These are phyloP conservation scores for Monodelphis domestica DNA, from an alignment of 2,797 vertebrate species.

Conservation along the genomic window DNA sequence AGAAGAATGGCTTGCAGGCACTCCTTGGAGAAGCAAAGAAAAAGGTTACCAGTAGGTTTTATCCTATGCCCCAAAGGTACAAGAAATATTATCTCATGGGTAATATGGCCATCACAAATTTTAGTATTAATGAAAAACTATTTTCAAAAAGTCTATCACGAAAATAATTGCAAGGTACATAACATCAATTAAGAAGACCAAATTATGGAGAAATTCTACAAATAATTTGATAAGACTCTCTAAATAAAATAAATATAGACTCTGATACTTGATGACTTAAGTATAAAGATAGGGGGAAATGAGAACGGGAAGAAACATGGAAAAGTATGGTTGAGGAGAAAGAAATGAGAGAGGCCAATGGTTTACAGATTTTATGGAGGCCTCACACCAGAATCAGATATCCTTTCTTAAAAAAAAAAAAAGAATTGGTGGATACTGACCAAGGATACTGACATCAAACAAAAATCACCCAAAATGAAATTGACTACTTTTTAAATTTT, in stretches of 20 bases:
- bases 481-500: no score
- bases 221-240: not conserved
- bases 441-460: not conserved
- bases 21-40: not conserved
- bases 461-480: not conserved
- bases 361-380: not conserved
- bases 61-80: not conserved
- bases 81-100: not conserved
- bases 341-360: not conserved
- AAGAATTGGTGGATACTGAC: not conserved
- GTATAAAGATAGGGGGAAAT: not conserved
- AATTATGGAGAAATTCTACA: not conserved
- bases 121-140: no score
- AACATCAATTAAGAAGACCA: not conserved
- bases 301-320: not conserved
- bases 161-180: not conserved
- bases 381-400: not conserved
- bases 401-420: not conserved
- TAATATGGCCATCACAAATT: no score
- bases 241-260: not conserved
- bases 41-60: not conserved
- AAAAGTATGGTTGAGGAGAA: not conserved
- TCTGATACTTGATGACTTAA: not conserved
- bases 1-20: not conserved
- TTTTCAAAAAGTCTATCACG: not conserved